Evolutionary conservation across 1,140 invertebrate genomes (phyloP).

Genomic region (Orchestia grillus): DNA sequence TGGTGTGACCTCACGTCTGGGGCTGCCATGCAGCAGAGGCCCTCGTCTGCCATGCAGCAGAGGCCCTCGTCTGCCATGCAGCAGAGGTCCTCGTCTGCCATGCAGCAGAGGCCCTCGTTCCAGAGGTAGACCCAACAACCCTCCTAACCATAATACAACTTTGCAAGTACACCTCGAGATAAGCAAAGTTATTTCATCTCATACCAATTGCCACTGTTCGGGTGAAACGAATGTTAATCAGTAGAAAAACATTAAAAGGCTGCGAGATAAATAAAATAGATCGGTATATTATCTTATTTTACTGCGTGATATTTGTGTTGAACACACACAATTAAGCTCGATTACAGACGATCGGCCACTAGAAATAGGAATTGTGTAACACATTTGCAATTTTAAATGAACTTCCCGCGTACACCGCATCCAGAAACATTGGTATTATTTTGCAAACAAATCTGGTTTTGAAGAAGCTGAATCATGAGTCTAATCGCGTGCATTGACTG

Average conservation of each 20-base stretch:
- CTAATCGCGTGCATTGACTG: background rate
- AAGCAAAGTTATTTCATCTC: background rate
- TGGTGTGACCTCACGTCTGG: no score
- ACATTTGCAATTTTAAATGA: background rate
- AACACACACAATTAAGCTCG: background rate
- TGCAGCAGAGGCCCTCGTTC: no score
- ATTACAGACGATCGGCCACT: background rate
- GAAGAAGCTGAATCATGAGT: background rate
- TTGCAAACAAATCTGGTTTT: background rate
- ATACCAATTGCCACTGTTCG: background rate
- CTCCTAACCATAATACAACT: background rate
- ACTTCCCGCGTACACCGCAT: background rate
- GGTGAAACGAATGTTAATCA: background rate
- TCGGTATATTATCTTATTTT: background rate
- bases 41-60: no score
- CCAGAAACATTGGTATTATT: background rate
- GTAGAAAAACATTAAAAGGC: background rate
- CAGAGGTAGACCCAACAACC: background rate
- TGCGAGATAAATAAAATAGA: background rate
- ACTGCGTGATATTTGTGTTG: background rate
- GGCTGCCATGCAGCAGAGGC: no score
- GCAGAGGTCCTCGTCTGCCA: background rate
- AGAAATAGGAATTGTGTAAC: background rate
- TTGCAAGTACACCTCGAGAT: no score
- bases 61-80: no score